These are phyloP conservation scores for Hydrozoanthus tunicans DNA, from an alignment of 64 coral and sea anemone species.

Conservation along the genomic window DNA sequence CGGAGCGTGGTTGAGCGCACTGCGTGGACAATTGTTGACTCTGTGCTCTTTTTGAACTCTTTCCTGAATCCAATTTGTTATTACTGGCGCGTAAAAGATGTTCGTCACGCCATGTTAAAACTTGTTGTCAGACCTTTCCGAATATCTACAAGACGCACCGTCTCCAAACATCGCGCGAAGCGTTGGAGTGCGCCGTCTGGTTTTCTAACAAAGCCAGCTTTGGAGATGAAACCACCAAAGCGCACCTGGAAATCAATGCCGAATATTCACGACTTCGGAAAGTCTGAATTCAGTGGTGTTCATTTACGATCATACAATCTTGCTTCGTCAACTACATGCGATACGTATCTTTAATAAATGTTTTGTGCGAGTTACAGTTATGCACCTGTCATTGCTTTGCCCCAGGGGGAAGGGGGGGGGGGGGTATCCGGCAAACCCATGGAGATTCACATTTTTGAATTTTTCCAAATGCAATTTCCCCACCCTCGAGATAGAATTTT, in stretches of 20 bases:
- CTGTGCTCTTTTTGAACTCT: constrained; percentile 48
- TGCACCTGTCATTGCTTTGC: too few species aligned
- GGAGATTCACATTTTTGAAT: too few species aligned
- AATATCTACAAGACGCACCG: not conserved
- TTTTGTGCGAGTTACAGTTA: too few species aligned
- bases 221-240: not conserved
- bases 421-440: not conserved
- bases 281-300: not conserved
- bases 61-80: constrained; percentile 34
- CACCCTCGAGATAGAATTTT: too few species aligned
- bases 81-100: constrained; percentile 43
- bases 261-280: constrained; percentile 33
- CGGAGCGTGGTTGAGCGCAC: constrained; percentile 22
- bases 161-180: not conserved
- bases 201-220: not conserved
- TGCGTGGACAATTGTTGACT: constrained; percentile 35
- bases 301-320: not conserved
- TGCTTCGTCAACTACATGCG: not conserved
- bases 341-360: constrained; percentile 11
- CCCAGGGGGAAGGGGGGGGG: too few species aligned
- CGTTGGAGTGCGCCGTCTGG: constrained; percentile 16
- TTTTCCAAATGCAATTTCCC: too few species aligned
- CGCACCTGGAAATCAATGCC: constrained; percentile 51
- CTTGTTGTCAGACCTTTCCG: constrained; percentile 8
- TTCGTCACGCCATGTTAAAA: constrained; percentile 18